Evolutionary conservation across 1,140 invertebrate genomes (phyloP).

Genomic region (Drosophila pseudoobscura): DNA sequence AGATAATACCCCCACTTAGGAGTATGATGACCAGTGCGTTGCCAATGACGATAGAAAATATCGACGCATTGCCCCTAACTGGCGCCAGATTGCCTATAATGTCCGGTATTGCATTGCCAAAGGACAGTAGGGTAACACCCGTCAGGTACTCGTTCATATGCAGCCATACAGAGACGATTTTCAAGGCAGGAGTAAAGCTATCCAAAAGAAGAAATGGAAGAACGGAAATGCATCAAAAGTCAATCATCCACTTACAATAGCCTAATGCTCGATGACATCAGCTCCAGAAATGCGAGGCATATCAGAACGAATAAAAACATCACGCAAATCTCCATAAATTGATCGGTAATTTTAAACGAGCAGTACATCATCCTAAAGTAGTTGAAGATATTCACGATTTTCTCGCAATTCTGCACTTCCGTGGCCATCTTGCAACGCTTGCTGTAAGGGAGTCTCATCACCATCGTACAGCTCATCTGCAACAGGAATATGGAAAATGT

Average conservation of each 20-base stretch:
- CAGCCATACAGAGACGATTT: conserved; percentile 34
- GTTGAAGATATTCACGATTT: conserved; percentile 30
- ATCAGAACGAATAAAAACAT: conserved; percentile 19
- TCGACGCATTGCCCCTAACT: background rate
- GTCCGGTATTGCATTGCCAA: conserved; percentile 42
- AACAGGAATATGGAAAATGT: no score
- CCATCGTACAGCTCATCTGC: conserved; percentile 28
- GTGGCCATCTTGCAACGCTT: conserved; percentile 28
- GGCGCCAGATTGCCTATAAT: conserved; percentile 47
- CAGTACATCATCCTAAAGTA: conserved; percentile 44
- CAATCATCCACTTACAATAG: conserved; percentile 9
- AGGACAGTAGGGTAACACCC: conserved; percentile 38
- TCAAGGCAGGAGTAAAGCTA: conserved; percentile 45
- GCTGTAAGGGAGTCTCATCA: conserved; percentile 23
- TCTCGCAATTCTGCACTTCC: conserved; percentile 7
- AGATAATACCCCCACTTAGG: conserved; percentile 44
- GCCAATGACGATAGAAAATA: conserved; percentile 27
- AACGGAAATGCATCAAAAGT: no score
- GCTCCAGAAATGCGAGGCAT: conserved; percentile 27
- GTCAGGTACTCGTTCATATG: conserved; percentile 55
- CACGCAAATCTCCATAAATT: conserved; percentile 12
- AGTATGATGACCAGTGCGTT: conserved; percentile 30
- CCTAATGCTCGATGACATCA: conserved; percentile 17
- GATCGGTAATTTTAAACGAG: conserved; percentile 10
- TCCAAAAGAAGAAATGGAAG: no score